Percentiles rank a stretch among this genome's conserved stretches.
Evolutionary conservation across 2,797 vertebrate species (phyloP).

Genomic region (Eutrigla gurnardus): DNA sequence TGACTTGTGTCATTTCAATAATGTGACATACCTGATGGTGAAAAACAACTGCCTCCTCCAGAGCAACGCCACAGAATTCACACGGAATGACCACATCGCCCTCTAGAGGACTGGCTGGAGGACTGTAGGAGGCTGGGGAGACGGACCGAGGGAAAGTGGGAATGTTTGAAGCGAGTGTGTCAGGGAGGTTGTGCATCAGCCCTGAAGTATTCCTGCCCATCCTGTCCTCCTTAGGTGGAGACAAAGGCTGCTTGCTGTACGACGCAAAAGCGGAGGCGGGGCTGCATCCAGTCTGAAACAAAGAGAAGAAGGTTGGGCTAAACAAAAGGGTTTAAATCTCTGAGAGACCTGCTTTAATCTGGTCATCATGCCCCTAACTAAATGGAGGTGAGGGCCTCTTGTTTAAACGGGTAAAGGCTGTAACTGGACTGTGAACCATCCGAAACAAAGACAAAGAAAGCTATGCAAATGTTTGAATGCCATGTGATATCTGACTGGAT

Average conservation of each 20-base stretch:
- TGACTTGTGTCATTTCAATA: not conserved
- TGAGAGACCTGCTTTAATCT: not conserved
- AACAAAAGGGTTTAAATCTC: not conserved
- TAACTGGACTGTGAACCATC: slow-evolving; percentile 5
- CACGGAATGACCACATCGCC: slow-evolving; percentile 91
- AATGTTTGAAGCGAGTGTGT: slow-evolving; percentile 77
- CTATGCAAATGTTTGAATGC: slow-evolving; percentile 2
- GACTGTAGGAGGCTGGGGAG: slow-evolving; percentile 81
- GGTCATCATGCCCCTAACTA: slow-evolving; percentile 11
- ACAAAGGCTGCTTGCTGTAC: slow-evolving; percentile 86
- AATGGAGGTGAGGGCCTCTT: slow-evolving; percentile 71
- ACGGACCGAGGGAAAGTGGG: slow-evolving; percentile 77
- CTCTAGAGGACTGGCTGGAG: slow-evolving; percentile 77
- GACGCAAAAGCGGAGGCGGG: slow-evolving; percentile 90
- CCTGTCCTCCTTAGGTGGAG: slow-evolving; percentile 72
- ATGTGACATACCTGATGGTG: slow-evolving; percentile 92
- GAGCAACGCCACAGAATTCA: slow-evolving; percentile 94
- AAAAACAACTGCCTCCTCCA: slow-evolving; percentile 93
- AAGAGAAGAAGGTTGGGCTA: not conserved
- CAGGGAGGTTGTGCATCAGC: slow-evolving; percentile 67
- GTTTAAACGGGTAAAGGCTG: slow-evolving; percentile 80
- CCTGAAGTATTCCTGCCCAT: slow-evolving; percentile 64
- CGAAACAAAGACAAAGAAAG: slow-evolving; percentile 9
- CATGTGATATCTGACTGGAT: slow-evolving; percentile 7
- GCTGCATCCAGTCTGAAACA: slow-evolving; percentile 92